These are phyloP conservation scores for Hippocampus guttulatus DNA, from an alignment of 2,113 vertebrate species.

Conservation along the genomic window DNA sequence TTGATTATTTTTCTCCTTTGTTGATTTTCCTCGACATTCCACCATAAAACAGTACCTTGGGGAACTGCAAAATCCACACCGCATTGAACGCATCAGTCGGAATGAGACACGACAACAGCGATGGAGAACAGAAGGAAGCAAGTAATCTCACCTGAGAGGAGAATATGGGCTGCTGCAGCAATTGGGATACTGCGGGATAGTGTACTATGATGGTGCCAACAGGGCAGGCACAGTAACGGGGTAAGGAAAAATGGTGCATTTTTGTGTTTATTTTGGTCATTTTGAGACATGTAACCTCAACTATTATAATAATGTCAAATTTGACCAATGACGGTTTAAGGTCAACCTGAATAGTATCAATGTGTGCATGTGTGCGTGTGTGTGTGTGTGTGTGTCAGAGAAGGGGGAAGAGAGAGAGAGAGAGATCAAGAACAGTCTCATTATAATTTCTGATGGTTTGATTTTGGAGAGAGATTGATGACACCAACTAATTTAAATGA, in stretches of 20 bases:
- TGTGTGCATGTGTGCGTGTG: too few species aligned
- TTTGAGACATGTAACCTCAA: not conserved
- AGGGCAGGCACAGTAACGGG: not conserved
- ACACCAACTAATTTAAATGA: conserved; percentile 12
- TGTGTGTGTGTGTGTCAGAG: too few species aligned
- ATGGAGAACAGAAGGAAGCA: not conserved
- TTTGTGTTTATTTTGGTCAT: not conserved
- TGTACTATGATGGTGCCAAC: not conserved
- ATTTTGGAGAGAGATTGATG: not conserved
- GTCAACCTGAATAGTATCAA: too few species aligned
- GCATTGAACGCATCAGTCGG: not conserved
- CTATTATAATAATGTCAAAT: not conserved
- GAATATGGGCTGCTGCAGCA: not conserved
- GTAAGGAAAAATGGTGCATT: not conserved
- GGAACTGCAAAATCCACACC: not conserved
- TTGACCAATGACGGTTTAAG: too few species aligned
- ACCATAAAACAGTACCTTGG: not conserved
- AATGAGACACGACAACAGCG: not conserved
- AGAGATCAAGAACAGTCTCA: not conserved
- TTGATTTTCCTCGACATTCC: not conserved
- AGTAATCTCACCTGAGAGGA: not conserved
- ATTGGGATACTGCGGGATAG: not conserved
- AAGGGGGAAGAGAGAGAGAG: too few species aligned
- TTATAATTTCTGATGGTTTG: not conserved
- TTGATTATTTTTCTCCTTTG: not conserved